These are phyloP conservation scores for Aethina tumida DNA, from an alignment of 1,140 invertebrate species.

Conservation along the genomic window DNA sequence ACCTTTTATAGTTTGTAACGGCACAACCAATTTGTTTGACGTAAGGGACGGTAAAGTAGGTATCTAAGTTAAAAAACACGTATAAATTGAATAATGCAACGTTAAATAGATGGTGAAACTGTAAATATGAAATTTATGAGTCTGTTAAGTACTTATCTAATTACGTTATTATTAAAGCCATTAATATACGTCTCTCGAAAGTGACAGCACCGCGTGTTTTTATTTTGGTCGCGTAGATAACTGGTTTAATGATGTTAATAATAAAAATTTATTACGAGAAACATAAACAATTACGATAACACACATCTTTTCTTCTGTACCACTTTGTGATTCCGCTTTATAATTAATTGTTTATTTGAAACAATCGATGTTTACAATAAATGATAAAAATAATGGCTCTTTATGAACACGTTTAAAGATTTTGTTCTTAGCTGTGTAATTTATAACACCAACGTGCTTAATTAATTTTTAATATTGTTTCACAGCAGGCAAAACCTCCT, in stretches of 20 bases:
- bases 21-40: no score
- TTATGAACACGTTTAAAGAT: no score
- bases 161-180: slow-evolving; percentile 1
- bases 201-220: background rate
- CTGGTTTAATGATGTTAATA: slow-evolving; percentile 3
- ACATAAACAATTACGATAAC: slow-evolving; percentile 2
- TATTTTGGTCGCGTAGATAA: slow-evolving; percentile 1
- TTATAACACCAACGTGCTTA: no score
- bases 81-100: background rate
- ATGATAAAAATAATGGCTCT: no score
- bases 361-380: no score
- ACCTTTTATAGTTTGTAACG: no score
- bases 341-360: no score
- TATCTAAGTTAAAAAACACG: background rate
- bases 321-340: no score
- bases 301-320: no score
- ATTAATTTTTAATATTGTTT: no score
- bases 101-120: background rate
- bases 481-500: no score
- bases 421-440: no score
- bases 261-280: slow-evolving; percentile 4
- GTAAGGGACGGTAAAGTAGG: background rate
- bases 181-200: slow-evolving; percentile 6
- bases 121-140: slow-evolving; percentile 1
- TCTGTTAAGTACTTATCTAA: slow-evolving; percentile 4